Conservation (phyloP, 2,797 vertebrate genomes). For the Toxotes lorentzi region DNA sequence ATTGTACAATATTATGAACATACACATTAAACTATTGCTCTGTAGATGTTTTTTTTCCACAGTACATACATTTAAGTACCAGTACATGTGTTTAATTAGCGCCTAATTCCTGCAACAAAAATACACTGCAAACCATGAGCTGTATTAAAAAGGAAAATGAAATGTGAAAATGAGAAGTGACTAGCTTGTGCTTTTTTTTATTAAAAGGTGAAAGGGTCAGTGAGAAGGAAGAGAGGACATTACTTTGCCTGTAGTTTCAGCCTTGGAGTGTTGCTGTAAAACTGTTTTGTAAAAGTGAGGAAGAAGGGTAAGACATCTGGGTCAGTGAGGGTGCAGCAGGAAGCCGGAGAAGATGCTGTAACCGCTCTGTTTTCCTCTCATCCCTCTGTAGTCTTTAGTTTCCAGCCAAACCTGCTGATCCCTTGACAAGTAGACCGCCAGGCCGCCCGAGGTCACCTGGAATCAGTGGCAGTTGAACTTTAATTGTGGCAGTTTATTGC, state of each 20-base stretch:
- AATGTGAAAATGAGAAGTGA: not conserved
- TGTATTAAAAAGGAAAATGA: too few relatives aligned
- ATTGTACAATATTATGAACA: not conserved
- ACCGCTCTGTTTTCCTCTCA: conserved; percentile 33
- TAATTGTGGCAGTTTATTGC: not conserved
- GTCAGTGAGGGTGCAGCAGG: conserved; percentile 62
- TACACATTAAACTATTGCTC: not conserved
- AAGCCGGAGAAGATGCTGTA: conserved; percentile 79
- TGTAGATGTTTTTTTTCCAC: not conserved
- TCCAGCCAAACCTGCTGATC: conserved; percentile 76
- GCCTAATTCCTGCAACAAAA: not conserved
- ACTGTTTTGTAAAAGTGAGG: not conserved
- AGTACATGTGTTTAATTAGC: not conserved
- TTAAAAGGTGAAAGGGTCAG: not conserved
- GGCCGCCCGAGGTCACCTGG: conserved; percentile 71
- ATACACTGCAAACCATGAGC: not conserved
- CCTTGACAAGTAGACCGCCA: conserved; percentile 57
- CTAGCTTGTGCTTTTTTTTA: not conserved
- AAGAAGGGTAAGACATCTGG: not conserved
- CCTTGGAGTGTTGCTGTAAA: not conserved
- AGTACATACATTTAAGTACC: not conserved
- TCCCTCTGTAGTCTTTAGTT: conserved; percentile 66
- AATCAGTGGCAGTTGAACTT: not conserved
- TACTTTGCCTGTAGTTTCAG: not conserved
- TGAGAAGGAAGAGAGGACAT: not conserved